Evolutionary conservation across 1,140 invertebrate species (phyloP), one percentile per base, ranked within the genome.

Genomic region (Zaprionus lachaisei): DNA sequence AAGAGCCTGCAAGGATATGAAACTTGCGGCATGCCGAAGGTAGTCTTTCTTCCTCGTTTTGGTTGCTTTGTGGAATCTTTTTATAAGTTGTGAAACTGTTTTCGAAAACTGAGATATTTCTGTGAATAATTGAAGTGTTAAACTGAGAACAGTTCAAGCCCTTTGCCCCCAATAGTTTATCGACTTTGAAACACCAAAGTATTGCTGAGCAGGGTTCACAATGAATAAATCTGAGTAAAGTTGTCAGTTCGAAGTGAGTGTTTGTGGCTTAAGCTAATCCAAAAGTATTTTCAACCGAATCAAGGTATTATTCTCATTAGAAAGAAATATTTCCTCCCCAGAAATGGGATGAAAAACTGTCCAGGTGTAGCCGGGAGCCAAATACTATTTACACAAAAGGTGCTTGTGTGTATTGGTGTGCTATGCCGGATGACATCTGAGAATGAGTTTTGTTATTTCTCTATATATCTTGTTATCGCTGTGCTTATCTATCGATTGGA

Each of bases 401-500:
- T 49, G 17, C 38, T 37, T 14, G 62, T 22, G 26, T 17, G 41
- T 62, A 24, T 51, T 24, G 47, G 60, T 22, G 49, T 17, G 31
- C 58, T 20, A 34, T 37, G 26, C 51, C 51, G 60, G 20, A 38
- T 60, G 47, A 67, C 67, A 73, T 66, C 56, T 55, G 61, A 15
- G 31, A 34, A 11, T 47, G 60, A 17, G 54, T 60, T 65, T 49
- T 51, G 44, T 73, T 75, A 79, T 80, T 72, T 51, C 12, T 24
- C 9, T 22, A 22, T 51, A 11, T 67, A 79, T 65, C 66, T 64
- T 22, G 20, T 17, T 47, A n/a, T 47, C 47, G n/a, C 9, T 51
- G 11, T 14, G 38, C 44, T 60, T 67, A 81, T 65, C 71, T 64
- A 56, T 64, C 9, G 17, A 60, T 34, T 79, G 78, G 84, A 89